Conservation (phyloP, 1,140 invertebrate species). For the Drosophila teissieri region DNA sequence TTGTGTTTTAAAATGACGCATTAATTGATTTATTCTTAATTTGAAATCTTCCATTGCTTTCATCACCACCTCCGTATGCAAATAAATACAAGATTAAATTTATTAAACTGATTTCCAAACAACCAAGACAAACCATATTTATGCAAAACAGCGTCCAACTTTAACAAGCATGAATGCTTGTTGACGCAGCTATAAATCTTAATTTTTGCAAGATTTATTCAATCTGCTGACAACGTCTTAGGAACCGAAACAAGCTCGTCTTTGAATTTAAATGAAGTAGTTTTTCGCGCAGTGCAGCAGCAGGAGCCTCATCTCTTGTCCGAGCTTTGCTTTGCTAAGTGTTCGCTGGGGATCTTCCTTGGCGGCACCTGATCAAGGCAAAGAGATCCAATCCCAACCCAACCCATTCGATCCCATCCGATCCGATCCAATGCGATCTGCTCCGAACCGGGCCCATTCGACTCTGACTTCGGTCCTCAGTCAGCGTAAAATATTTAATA, state of each 20-base stretch:
- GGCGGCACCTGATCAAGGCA: conserved; percentile 78
- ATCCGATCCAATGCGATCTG: conserved; percentile 6
- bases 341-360: conserved; percentile 60
- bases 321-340: conserved; percentile 74
- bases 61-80: conserved; percentile 10
- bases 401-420: conserved; percentile 25
- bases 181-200: conserved; percentile 11
- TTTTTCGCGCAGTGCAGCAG: conserved; percentile 6
- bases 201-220: neutral
- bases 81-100: conserved; percentile 15
- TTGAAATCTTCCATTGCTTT: neutral
- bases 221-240: neutral
- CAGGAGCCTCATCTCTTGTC: conserved; percentile 34
- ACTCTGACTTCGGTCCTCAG: conserved; percentile 23
- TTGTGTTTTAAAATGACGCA: neutral
- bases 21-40: conserved; percentile 4
- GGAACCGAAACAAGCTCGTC: neutral
- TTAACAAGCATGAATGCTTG: conserved; percentile 7
- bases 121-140: conserved; percentile 6
- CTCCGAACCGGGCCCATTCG: conserved; percentile 37
- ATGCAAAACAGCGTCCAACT: conserved; percentile 5
- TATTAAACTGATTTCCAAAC: conserved; percentile 10
- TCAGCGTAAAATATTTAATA: conserved; percentile 72
- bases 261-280: neutral
- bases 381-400: conserved; percentile 42